Evolutionary conservation across 2,888 invertebrate species (phyloP), one percentile per base, ranked within the genome.

Genomic region (Antheraea yamamai): DNA sequence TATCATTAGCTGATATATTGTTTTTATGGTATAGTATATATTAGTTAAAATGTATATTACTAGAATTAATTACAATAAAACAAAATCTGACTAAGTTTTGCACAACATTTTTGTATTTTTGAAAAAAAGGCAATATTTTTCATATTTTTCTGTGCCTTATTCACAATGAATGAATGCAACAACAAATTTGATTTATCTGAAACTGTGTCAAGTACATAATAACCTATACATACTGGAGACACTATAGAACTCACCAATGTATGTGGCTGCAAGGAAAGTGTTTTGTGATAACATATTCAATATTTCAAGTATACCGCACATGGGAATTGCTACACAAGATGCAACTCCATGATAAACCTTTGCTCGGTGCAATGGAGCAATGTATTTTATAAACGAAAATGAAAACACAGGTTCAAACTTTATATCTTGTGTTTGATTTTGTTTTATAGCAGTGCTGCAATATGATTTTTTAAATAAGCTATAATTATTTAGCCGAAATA

Each of bases 301-400:
- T 75, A 89, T 82, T 87, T 95, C 93, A 80, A 95, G 82, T 74
- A 92, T 75, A 68, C 90, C 90, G 77, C 91, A 86, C 72, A 85
- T 80, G 26, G 96, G 95, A 77, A 95, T 75, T 47, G 88, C 86
- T 76, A 93, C 73, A 55, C 88, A 84, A 7, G 95, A 91, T 70
- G 91, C 89, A 58, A 87, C 76, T 26, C 95, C 82, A 77, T 96
- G 95, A 85, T 95, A 96, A 4, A 94, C 84, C 89, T 96, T 96
- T 30, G 95, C 87, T 81, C 95, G 93, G 85, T 95, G 95, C 61
- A 96, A 80, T 74, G 94, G 20, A 51, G 95, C 88, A 79, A 95
- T 86, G 77, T 91, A 89, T 82, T 89, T 92, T 74, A 96, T 92
- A 73, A 88, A 83, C 55, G 93, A 93, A 78, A 95, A 90, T 8